Evolutionary conservation across 1,140 invertebrate genomes (phyloP).

Genomic region (Hylyphantes graminicola): DNA sequence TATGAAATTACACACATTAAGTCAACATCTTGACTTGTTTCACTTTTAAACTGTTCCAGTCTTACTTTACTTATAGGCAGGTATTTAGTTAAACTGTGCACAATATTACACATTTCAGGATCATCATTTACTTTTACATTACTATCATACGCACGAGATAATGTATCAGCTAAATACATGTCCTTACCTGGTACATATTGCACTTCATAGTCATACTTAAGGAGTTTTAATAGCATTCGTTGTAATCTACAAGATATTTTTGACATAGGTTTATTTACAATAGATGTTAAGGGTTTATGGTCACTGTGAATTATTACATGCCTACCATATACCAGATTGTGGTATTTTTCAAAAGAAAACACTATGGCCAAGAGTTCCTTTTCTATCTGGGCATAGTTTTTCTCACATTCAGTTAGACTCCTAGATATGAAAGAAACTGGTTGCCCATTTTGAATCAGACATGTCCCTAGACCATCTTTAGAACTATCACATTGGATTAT

Average conservation of each 20-base stretch:
- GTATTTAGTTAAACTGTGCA: constrained; percentile 20
- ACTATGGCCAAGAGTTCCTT: constrained; percentile 68
- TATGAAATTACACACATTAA: constrained; percentile 1
- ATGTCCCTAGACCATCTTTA: constrained; percentile 24
- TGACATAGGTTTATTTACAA: constrained; percentile 67
- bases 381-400: constrained; percentile 69
- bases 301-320: constrained; percentile 70
- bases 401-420: constrained; percentile 54
- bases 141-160: constrained; percentile 13
- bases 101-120: constrained; percentile 40
- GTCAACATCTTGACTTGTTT: neutral
- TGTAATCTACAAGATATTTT: constrained; percentile 63
- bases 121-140: constrained; percentile 9
- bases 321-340: constrained; percentile 67
- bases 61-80: constrained; percentile 16
- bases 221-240: constrained; percentile 25
- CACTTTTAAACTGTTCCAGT: constrained; percentile 7
- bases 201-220: constrained; percentile 21
- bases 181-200: constrained; percentile 23
- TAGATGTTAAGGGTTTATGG: constrained; percentile 69
- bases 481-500: constrained; percentile 34
- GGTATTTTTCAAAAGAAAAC: constrained; percentile 68
- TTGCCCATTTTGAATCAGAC: constrained; percentile 29
- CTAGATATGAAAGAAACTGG: constrained; percentile 1
- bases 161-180: constrained; percentile 24